Evolutionary conservation across 2,888 invertebrate species (phyloP).

Genomic region (Lasioglossum calceatum): DNA sequence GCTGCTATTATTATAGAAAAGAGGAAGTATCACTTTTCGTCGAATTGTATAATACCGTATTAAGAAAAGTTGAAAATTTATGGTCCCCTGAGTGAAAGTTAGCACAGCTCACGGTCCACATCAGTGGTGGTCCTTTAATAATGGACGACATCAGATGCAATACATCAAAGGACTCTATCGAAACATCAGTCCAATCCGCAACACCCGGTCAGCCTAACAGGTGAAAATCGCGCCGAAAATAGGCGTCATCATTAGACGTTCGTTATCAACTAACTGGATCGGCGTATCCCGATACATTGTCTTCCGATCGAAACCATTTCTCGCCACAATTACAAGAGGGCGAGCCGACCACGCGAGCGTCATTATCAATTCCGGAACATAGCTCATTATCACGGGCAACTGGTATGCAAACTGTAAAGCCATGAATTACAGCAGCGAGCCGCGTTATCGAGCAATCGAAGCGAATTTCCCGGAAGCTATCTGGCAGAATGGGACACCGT

Average conservation of each 20-base stretch:
- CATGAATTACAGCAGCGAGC: not conserved
- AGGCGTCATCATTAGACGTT: not conserved
- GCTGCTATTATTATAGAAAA: no score
- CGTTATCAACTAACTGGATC: not conserved
- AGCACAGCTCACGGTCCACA: no score
- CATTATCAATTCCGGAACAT: constrained; percentile 16
- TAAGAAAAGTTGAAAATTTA: no score
- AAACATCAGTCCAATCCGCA: no score
- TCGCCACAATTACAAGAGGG: not conserved
- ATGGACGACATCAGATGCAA: no score
- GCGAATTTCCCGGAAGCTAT: constrained; percentile 9
- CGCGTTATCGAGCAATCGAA: not conserved
- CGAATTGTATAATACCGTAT: no score
- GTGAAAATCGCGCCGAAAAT: not conserved
- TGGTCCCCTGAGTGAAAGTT: no score
- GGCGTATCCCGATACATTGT: no score
- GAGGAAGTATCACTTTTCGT: no score
- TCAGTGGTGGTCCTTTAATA: no score
- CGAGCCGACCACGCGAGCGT: not conserved
- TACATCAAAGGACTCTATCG: no score
- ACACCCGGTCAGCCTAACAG: no score
- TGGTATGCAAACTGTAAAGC: not conserved
- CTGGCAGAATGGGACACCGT: not conserved
- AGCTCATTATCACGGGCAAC: not conserved
- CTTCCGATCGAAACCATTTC: not conserved